Conservation (phyloP, 2,113 vertebrate genomes). For the Felis chaus region DNA sequence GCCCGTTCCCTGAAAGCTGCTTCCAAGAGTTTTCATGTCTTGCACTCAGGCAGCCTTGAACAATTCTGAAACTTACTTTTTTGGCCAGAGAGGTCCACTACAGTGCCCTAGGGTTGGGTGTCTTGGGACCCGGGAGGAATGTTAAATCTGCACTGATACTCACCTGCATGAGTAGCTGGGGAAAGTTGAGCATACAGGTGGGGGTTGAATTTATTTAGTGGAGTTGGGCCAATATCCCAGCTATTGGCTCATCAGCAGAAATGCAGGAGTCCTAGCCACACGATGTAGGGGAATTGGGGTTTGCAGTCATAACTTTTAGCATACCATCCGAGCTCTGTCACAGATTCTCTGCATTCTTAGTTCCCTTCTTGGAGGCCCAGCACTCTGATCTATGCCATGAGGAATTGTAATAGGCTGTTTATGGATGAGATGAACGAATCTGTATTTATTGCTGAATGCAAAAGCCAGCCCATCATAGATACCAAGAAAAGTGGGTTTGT, state of each 20-base stretch:
- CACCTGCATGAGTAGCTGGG: background rate
- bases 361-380: background rate
- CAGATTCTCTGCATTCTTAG: background rate
- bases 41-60: background rate
- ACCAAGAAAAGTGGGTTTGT: background rate
- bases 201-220: background rate
- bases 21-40: background rate
- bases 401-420: background rate
- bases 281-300: fast-evolving
- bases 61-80: background rate
- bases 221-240: background rate
- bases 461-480: background rate
- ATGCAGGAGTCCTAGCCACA: background rate
- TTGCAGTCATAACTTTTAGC: background rate
- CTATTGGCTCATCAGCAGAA: background rate
- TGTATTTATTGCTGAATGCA: background rate
- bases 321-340: background rate
- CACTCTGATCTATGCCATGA: background rate
- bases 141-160: background rate
- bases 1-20: background rate
- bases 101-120: no score
- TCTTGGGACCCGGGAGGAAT: background rate
- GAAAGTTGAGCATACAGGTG: background rate
- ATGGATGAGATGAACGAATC: background rate
- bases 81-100: background rate